Evolutionary conservation across 1,140 invertebrate genomes (phyloP), one percentile per base, ranked within the genome.

Genomic region (Pseudomyrmex flavicornis): DNA sequence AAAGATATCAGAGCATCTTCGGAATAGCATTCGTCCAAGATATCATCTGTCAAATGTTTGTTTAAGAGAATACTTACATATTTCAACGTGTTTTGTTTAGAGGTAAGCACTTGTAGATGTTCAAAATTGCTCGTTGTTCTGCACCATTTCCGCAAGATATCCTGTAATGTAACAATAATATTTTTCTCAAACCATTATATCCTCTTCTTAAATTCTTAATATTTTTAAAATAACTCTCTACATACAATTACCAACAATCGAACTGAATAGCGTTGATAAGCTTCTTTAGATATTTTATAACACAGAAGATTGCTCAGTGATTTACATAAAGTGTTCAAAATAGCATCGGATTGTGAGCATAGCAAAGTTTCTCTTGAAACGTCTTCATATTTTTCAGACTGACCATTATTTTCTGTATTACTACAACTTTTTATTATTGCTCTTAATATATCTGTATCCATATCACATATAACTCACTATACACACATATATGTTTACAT

Each of bases 271-370:
- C 92, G 85, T 83, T 93, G 92, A 76, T 90, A 83, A 77, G 88
- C 88, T 82, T 93, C 84, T 5, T 84, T 85, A 2, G 92, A 93
- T 52, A 93, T 90, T 77, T 92, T 93, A 35, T 90, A 90, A 20
- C 76, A 82, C 7, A 93, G 62, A 48, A 91, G 59, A 66, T 90
- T 92, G 56, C 89, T 88, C 22, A 93, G 82, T 4, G 89, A 90
- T 76, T 26, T 58, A 35, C 90, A 90, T 58, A 93, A 72, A 35
- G 75, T 74, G 59, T 86, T 70, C 22, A 89, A 87, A 61, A 90
- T 15, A 48, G 35, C 48, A 46, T 77, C 58, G 56, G 85, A 89
- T 48, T 74, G 72, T 63, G 76, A 75, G 17, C 72, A 46, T 68
- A 89, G 70, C 46, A 79, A 70, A 35, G 61, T 44, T 44, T 83